phyloP scores from a whole-genome alignment of 2,113 vertebrate genomes.

The Parus major region DNA sequence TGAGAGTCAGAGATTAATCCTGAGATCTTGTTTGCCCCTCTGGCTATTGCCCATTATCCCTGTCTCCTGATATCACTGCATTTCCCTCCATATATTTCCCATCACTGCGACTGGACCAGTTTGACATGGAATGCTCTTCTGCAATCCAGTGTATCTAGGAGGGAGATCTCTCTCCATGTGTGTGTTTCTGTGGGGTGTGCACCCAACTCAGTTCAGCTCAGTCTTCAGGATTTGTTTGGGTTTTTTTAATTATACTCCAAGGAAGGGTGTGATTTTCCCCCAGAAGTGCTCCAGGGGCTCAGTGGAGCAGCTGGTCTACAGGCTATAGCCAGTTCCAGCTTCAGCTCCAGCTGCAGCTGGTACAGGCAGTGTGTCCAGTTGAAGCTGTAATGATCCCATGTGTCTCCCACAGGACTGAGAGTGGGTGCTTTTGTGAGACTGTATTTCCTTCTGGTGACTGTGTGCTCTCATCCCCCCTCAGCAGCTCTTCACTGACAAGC shows the following conservation, averaged over 20 bases:
- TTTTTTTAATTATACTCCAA: not conserved
- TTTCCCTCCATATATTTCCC: not conserved
- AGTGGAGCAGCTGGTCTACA: not conserved
- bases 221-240: not conserved
- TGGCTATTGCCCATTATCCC: not conserved
- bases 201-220: not conserved
- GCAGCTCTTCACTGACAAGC: not conserved
- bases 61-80: not conserved
- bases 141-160: rapidly evolving
- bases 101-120: not conserved
- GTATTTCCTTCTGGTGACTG: not conserved
- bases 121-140: not conserved
- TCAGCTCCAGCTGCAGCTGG: not conserved
- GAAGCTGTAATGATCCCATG: not conserved
- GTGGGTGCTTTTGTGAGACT: not conserved
- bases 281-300: not conserved
- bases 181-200: not conserved
- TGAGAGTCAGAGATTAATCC: not conserved
- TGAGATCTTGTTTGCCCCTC: not conserved
- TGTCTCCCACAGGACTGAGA: not conserved
- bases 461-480: not conserved
- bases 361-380: rapidly evolving
- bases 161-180: not conserved
- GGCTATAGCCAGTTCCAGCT: not conserved
- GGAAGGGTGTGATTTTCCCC: not conserved